These are phyloP conservation scores for Therioaphis trifolii DNA, from an alignment of 2,888 invertebrate species.

Conservation along the genomic window DNA sequence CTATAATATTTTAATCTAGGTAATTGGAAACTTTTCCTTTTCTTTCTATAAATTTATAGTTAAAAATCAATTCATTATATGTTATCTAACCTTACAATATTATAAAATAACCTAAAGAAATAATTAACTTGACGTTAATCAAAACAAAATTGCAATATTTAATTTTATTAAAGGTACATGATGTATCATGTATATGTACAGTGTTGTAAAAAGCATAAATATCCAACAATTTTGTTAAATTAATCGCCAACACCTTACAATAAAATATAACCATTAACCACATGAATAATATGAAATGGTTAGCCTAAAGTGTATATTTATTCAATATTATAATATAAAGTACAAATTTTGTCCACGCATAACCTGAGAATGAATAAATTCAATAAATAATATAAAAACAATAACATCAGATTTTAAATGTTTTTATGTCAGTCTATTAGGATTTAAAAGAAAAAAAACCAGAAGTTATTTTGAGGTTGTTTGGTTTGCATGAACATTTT, in stretches of 20 bases:
- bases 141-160: constrained; percentile 45
- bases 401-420: constrained; percentile 18
- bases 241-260: constrained; percentile 56
- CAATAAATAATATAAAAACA: constrained; percentile 44
- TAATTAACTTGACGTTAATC: constrained; percentile 23
- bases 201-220: constrained; percentile 48
- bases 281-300: too few species aligned
- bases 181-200: constrained; percentile 34
- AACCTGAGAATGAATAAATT: constrained; percentile 40
- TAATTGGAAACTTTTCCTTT: constrained; percentile 39
- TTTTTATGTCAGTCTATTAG: constrained; percentile 49
- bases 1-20: constrained; percentile 44
- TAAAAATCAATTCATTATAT: neutral
- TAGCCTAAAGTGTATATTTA: constrained; percentile 30
- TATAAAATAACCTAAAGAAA: constrained; percentile 41
- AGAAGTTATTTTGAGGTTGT: constrained; percentile 3
- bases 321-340: constrained; percentile 6
- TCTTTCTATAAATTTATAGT: neutral
- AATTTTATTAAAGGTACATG: constrained; percentile 30
- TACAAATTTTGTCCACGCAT: constrained; percentile 26
- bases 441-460: constrained; percentile 37
- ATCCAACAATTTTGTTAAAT: constrained; percentile 26
- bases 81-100: constrained; percentile 25
- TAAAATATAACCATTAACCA: too few species aligned
- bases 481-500: constrained; percentile 31